Evolutionary conservation across 2,888 invertebrate genomes (phyloP), one percentile per base, ranked within the genome.

Genomic region (Mesopsocus fuscifrons): DNA sequence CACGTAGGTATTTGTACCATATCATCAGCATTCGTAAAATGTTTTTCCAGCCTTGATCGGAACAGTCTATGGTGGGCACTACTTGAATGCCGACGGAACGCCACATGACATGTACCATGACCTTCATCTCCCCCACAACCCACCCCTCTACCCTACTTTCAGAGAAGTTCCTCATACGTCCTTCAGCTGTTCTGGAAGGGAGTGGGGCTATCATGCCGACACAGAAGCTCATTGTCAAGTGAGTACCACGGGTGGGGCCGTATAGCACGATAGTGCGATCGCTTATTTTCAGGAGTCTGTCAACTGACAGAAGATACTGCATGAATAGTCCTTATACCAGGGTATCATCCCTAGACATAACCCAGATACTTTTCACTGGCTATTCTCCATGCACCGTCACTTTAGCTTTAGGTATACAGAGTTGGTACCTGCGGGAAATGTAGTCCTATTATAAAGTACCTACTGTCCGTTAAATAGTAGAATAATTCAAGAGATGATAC

Each of bases 71-170:
- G 26, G 38, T 18, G 51, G 51, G 1, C 51, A 51, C 41, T 51
- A 49, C 45, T 48, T 45, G 38, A 51, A 51, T 44, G 50, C 48
- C 3, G 53, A 61, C 49, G 48, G 54, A 43, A 50, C 59, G 11
- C 69, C 69, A 0, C 57, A 62, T 41, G 71, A 71, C 53, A 60
- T 59, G 18, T 72, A 72, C 55, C 71, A 72, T 51, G 57, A 62
- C 8, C 56, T 72, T 1, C 72, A 72, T 47, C 51, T 71, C 3
- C 69, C 68, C 0, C 71, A 71, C 53, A 52, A 64, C 43, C 71
- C 71, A 0, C 70, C 71, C 0, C 58, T 70, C 2, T 59, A 71
- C 53, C 72, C 72, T 0, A 67, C 66, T 13, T 60, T 66, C 44
- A 53, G 56, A 5, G 55, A 50, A 40, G 56, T 50, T 49, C 71